Conservation (phyloP, 2,797 vertebrate species). For the Characodon lateralis region DNA sequence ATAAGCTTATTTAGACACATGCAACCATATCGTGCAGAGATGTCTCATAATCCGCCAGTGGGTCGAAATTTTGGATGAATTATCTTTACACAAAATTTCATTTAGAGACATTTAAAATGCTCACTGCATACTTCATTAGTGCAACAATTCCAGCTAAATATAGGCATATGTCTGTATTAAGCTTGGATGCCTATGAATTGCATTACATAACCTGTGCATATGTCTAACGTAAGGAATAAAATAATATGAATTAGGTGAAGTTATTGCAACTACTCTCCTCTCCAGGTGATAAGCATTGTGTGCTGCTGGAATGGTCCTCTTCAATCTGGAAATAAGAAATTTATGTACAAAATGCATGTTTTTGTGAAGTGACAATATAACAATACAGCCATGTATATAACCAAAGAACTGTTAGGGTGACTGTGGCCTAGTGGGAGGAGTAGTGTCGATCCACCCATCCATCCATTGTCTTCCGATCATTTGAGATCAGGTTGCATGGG, state of each 20-base stretch:
- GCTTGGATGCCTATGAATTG: constrained; percentile 44
- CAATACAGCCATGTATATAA: too few relatives aligned
- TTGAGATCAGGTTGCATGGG: too few relatives aligned
- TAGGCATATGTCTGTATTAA: constrained; percentile 58
- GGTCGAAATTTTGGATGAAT: constrained; percentile 10
- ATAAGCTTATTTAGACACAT: background rate
- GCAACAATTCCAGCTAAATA: constrained; percentile 58
- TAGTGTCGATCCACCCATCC: background rate
- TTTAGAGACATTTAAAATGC: constrained; percentile 8
- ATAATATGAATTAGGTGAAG: constrained; percentile 49
- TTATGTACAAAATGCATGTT: too few relatives aligned
- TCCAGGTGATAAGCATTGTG: background rate
- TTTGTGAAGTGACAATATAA: background rate
- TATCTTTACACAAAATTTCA: background rate
- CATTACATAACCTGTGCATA: constrained; percentile 51
- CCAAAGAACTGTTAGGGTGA: background rate
- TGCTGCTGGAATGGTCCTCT: background rate
- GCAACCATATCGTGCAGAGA: background rate
- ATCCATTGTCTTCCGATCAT: too few relatives aligned
- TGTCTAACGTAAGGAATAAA: constrained; percentile 40
- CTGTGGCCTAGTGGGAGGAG: background rate
- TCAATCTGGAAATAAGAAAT: background rate
- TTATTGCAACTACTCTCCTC: background rate
- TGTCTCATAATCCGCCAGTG: background rate
- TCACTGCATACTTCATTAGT: constrained; percentile 33